phyloP scores from a whole-genome alignment of 1,140 invertebrate species.

The Dendroctonus ponderosae region DNA sequence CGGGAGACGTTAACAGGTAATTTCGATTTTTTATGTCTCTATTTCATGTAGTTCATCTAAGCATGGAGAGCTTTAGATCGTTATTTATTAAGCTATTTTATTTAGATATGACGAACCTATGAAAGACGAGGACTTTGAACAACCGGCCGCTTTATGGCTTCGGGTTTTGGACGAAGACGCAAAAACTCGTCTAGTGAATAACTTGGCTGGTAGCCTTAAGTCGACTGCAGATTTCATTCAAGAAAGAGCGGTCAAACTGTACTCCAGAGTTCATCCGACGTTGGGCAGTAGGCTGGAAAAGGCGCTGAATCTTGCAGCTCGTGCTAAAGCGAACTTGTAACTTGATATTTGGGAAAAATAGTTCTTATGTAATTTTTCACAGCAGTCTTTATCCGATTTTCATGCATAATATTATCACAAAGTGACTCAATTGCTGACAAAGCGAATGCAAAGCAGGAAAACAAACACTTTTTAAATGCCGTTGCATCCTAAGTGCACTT shows the following conservation, averaged over 20 bases:
- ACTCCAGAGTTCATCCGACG: constrained; percentile 65
- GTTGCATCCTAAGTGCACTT: too few species aligned
- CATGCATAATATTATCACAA: too few species aligned
- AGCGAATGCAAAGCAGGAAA: too few species aligned
- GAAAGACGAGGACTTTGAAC: constrained; percentile 89
- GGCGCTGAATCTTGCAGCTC: constrained; percentile 51
- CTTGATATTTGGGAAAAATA: background rate
- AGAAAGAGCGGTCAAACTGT: constrained; percentile 77
- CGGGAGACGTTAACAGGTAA: constrained; percentile 65
- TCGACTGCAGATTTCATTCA: constrained; percentile 83
- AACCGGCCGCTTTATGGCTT: constrained; percentile 78
- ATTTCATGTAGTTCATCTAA: too few species aligned
- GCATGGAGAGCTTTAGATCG: too few species aligned
- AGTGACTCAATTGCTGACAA: too few species aligned
- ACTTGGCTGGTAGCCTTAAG: constrained; percentile 76
- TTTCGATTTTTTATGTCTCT: background rate
- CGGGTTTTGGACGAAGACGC: constrained; percentile 74
- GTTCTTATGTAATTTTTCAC: too few species aligned
- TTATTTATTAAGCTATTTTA: too few species aligned
- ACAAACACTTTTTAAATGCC: too few species aligned
- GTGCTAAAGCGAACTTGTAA: constrained; percentile 45
- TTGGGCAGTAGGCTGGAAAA: constrained; percentile 66
- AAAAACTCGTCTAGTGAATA: constrained; percentile 70
- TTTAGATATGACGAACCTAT: constrained; percentile 72
- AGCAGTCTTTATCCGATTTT: too few species aligned